Conservation (phyloP, 2,113 vertebrate species). For the Thomomys bottae region DNA sequence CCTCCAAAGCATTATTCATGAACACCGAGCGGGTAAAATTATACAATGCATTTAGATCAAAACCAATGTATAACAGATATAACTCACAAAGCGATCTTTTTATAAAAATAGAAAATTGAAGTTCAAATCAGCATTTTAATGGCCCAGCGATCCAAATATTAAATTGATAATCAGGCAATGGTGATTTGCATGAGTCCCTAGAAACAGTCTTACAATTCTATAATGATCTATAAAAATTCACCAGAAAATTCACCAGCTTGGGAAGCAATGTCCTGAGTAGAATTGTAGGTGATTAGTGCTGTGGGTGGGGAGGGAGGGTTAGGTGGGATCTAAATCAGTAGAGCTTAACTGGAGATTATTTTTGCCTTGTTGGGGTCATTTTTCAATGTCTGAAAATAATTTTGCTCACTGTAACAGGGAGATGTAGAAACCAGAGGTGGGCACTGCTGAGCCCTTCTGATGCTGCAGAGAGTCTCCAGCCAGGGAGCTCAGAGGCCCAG, state of each 20-base stretch:
- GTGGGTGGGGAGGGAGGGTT: not conserved
- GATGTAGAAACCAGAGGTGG: not conserved
- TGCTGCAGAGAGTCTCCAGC: fast-evolving
- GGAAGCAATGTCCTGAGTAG: not conserved
- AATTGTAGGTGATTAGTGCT: not conserved
- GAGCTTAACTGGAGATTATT: not conserved
- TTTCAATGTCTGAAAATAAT: not conserved
- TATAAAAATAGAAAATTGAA: constrained; percentile 76
- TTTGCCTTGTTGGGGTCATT: not conserved
- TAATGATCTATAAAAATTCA: constrained; percentile 47
- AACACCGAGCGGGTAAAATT: constrained; percentile 66
- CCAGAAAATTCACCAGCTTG: constrained; percentile 37
- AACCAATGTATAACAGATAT: constrained; percentile 64
- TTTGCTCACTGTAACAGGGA: not conserved
- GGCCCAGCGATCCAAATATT: constrained; percentile 75
- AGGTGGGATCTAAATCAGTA: not conserved
- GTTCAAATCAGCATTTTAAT: constrained; percentile 75
- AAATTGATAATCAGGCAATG: constrained; percentile 75
- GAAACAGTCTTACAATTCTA: constrained; percentile 53
- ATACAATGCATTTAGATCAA: constrained; percentile 72
- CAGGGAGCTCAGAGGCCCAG: not conserved
- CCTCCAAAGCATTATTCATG: constrained; percentile 54
- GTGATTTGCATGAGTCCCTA: constrained; percentile 53
- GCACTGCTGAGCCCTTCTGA: not conserved
- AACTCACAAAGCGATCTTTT: constrained; percentile 71